A percentile compares a stretch with the other conserved stretches of the same genome.
Conservation (phyloP, 2,888 invertebrate species). For the Cataglyphis albicans region DNA sequence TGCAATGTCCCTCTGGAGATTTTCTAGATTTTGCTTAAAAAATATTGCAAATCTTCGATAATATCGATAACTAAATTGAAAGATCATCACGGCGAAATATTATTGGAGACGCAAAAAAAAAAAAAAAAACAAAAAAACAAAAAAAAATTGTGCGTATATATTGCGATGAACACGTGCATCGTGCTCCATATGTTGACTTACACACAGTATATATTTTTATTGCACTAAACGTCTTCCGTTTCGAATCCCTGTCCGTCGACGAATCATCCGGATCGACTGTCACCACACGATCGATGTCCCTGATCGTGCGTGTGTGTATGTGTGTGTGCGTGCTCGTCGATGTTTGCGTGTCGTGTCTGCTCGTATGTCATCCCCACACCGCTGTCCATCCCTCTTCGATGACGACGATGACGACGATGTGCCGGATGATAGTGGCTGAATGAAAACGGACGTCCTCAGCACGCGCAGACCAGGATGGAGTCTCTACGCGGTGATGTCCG, state of each 20-base stretch:
- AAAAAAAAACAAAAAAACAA: not conserved
- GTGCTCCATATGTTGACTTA: slow-evolving; percentile 3
- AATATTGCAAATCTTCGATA: slow-evolving; percentile 1
- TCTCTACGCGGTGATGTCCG: slow-evolving; percentile 58
- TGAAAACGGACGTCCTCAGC: slow-evolving; percentile 90
- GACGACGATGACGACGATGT: slow-evolving; percentile 61
- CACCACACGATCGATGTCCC: slow-evolving; percentile 66
- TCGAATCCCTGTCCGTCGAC: slow-evolving; percentile 11
- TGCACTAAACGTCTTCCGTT: slow-evolving; percentile 31
- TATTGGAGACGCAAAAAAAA: not conserved
- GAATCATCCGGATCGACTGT: slow-evolving; percentile 12
- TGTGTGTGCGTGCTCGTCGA: slow-evolving; percentile 73
- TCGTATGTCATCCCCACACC: slow-evolving; percentile 55
- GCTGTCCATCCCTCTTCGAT: slow-evolving; percentile 44
- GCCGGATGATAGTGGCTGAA: slow-evolving; percentile 89
- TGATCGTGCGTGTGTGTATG: slow-evolving; percentile 60
- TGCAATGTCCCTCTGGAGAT: not conserved
- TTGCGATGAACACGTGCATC: slow-evolving; percentile 1
- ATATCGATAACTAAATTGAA: slow-evolving; percentile 6
- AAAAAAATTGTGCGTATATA: not conserved
- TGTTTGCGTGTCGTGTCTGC: slow-evolving; percentile 66
- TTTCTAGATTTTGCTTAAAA: slow-evolving; percentile 3
- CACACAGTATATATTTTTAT: slow-evolving; percentile 37
- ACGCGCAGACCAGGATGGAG: slow-evolving; percentile 56
- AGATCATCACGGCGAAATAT: not conserved